A percentile compares a stretch with the other conserved stretches of the same genome.
Evolutionary conservation across 2,797 vertebrate species (phyloP).

Genomic region (Oreochromis grahami): DNA sequence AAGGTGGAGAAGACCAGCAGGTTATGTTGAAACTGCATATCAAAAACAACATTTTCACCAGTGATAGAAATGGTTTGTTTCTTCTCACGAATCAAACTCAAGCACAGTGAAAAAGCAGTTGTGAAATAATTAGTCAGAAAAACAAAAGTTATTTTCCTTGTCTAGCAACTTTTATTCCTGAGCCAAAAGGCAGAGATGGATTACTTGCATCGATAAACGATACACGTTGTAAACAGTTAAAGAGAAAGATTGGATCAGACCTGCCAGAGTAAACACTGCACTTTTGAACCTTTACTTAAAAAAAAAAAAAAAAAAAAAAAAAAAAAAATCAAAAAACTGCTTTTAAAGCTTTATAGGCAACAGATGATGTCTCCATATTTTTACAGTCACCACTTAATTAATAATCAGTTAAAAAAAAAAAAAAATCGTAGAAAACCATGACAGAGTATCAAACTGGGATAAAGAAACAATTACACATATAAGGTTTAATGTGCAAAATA

Average conservation of each 20-base stretch:
- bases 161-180: constrained; percentile 47
- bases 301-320: neutral
- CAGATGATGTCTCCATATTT: neutral
- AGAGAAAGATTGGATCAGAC: constrained; percentile 10
- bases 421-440: neutral
- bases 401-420: neutral
- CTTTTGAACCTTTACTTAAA: neutral
- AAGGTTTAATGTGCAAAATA: constrained; percentile 1
- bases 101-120: neutral
- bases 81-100: neutral
- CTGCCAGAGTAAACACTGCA: constrained; percentile 28
- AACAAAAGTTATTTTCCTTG: neutral
- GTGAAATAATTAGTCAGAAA: neutral
- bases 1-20: neutral
- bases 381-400: neutral
- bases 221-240: constrained; percentile 31
- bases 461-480: neutral
- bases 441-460: neutral
- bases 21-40: neutral
- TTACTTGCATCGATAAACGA: constrained; percentile 39
- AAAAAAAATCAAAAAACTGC: neutral
- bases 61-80: neutral
- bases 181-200: constrained; percentile 28
- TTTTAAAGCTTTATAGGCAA: neutral
- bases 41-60: neutral